Percentiles rank a stretch among this genome's conserved stretches.
Evolutionary conservation across 2,888 invertebrate genomes (phyloP).

Genomic region (Amphipoea oculea): DNA sequence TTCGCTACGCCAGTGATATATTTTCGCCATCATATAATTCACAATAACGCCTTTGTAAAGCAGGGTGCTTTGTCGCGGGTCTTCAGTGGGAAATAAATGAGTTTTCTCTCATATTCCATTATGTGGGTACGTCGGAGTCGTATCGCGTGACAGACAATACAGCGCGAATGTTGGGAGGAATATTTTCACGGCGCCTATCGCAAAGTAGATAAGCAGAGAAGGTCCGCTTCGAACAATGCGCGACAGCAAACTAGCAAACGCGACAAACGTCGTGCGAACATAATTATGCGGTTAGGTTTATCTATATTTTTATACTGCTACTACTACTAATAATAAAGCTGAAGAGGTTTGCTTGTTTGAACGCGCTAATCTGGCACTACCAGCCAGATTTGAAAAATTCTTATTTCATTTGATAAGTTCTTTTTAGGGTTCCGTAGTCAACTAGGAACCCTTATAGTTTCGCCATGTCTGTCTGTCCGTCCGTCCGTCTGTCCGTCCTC

Average conservation of each 20-base stretch:
- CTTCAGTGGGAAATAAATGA: slow-evolving; percentile 66
- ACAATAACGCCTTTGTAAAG: slow-evolving; percentile 55
- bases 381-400: too few relatives aligned
- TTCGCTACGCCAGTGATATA: not conserved
- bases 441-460: too few relatives aligned
- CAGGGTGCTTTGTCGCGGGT: slow-evolving; percentile 54
- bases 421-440: too few relatives aligned
- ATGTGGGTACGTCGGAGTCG: slow-evolving; percentile 41
- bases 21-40: slow-evolving; percentile 14
- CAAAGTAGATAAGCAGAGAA: slow-evolving; percentile 6
- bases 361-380: too few relatives aligned
- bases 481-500: too few relatives aligned
- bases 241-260: not conserved
- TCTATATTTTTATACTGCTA: too few relatives aligned
- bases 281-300: not conserved
- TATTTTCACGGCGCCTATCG: slow-evolving; percentile 22
- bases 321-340: too few relatives aligned
- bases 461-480: too few relatives aligned
- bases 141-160: slow-evolving; percentile 53
- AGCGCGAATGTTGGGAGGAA: slow-evolving; percentile 25
- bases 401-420: too few relatives aligned
- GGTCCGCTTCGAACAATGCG: not conserved
- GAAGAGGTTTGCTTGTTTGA: too few relatives aligned
- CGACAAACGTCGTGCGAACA: not conserved
- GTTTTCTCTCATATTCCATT: slow-evolving; percentile 63